These are phyloP conservation scores for Mirza zaza DNA, from an alignment of 2,113 vertebrate genomes.

Conservation along the genomic window DNA sequence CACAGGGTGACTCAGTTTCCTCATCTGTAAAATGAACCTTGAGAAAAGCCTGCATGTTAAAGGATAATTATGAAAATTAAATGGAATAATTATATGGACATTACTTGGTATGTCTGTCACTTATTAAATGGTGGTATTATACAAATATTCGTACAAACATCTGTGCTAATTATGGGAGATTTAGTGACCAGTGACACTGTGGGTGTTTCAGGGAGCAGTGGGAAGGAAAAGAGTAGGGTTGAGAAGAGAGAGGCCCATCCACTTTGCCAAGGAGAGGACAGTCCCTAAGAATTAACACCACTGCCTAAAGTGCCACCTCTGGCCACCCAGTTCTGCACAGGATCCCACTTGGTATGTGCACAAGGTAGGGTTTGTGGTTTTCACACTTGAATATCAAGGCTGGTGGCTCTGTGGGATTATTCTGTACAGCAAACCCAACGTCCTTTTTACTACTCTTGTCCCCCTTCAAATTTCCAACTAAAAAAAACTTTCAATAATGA, in stretches of 20 bases:
- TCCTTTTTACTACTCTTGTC: not conserved
- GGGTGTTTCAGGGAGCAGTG: not conserved
- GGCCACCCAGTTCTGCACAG: not conserved
- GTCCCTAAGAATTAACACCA: not conserved
- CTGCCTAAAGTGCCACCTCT: rapidly evolving
- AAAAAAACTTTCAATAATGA: not conserved
- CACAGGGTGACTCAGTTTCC: not conserved
- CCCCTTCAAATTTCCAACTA: constrained; percentile 16
- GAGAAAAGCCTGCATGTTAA: not conserved
- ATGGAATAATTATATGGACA: not conserved
- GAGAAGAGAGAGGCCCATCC: not conserved
- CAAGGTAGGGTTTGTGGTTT: not conserved
- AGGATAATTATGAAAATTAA: not conserved
- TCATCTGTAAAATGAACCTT: not conserved
- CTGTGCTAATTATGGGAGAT: not conserved
- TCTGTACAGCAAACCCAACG: not conserved
- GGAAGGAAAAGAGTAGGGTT: not conserved
- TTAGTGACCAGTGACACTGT: not conserved
- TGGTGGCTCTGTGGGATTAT: not conserved
- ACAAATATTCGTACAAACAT: not conserved
- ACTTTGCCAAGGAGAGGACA: not conserved
- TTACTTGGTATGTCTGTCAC: not conserved
- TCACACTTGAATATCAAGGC: not conserved
- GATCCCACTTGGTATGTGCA: not conserved
- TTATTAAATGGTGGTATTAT: not conserved